phyloP scores from a whole-genome alignment of 2,888 invertebrate genomes.

The Beris chalybata region DNA sequence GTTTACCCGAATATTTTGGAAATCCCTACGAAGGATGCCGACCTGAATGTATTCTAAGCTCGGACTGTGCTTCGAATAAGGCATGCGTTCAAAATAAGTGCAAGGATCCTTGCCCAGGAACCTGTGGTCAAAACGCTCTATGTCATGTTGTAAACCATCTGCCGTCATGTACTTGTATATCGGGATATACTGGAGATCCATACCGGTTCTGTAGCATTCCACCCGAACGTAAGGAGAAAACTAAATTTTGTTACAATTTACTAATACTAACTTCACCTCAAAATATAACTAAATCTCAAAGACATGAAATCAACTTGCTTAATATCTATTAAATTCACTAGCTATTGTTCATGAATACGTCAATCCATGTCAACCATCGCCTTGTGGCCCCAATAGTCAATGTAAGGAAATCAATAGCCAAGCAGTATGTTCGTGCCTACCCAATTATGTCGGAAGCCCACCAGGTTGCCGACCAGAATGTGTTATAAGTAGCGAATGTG shows the following conservation, averaged over 20 bases:
- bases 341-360: constrained; percentile 45
- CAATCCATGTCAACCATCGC: constrained; percentile 64
- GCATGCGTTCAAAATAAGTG: constrained; percentile 75
- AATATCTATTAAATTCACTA: constrained; percentile 47
- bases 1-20: constrained; percentile 71
- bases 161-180: constrained; percentile 68
- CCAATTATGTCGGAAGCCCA: constrained; percentile 65
- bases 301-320: constrained; percentile 52
- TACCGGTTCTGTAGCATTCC: constrained; percentile 64
- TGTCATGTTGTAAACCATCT: constrained; percentile 75
- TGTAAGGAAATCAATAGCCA: constrained; percentile 60
- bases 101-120: constrained; percentile 76
- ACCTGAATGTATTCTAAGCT: constrained; percentile 72
- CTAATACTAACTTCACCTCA: neutral
- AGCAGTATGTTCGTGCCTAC: constrained; percentile 65
- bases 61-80: constrained; percentile 70
- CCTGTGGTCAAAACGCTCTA: constrained; percentile 72
- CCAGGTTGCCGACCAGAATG: constrained; percentile 81
- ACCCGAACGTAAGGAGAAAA: constrained; percentile 57
- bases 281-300: neutral
- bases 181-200: constrained; percentile 75
- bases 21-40: constrained; percentile 78
- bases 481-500: constrained; percentile 68
- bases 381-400: constrained; percentile 68
- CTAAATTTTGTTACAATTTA: neutral